Conservation (phyloP, 2,888 invertebrate genomes). For the Coronaproctus castanopsis region DNA sequence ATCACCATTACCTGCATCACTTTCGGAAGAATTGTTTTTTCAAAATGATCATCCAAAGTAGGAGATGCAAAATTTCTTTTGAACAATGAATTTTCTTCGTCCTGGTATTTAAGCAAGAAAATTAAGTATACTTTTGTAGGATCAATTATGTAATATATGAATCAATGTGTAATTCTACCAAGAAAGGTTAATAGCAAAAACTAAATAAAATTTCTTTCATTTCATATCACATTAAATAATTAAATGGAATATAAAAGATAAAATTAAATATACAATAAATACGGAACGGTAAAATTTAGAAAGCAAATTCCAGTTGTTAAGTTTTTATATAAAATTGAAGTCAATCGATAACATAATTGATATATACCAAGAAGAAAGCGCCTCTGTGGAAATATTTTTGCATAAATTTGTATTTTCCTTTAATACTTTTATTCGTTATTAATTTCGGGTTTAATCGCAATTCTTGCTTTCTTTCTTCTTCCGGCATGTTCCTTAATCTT, state of each 20-base stretch:
- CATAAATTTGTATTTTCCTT: slow-evolving; percentile 97
- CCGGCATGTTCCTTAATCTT: slow-evolving; percentile 75
- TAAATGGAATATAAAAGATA: no score
- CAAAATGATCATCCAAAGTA: slow-evolving; percentile 96
- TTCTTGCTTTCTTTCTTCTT: slow-evolving; percentile 85
- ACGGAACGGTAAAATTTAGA: no score
- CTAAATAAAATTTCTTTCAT: no score
- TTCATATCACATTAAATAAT: no score
- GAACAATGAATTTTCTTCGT: slow-evolving; percentile 73
- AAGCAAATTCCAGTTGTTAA: no score
- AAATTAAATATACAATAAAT: no score
- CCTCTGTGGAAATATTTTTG: slow-evolving; percentile 99
- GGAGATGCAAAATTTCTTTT: slow-evolving; percentile 87
- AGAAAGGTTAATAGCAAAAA: no score
- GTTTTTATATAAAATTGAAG: no score
- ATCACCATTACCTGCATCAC: slow-evolving; percentile 94
- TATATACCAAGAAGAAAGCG: slow-evolving; percentile 69
- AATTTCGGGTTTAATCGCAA: slow-evolving; percentile 73
- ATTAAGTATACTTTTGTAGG: slow-evolving; percentile 14
- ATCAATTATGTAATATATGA: neutral
- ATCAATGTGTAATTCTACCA: no score
- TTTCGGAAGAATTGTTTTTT: slow-evolving; percentile 94
- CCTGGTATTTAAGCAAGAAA: slow-evolving; percentile 26
- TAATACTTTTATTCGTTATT: slow-evolving; percentile 80
- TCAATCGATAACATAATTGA: no score